A percentile compares a stretch with the other conserved stretches of the same genome.
phyloP scores from a whole-genome alignment of 1,140 invertebrate species.

The Propsilocerus akamusi region DNA sequence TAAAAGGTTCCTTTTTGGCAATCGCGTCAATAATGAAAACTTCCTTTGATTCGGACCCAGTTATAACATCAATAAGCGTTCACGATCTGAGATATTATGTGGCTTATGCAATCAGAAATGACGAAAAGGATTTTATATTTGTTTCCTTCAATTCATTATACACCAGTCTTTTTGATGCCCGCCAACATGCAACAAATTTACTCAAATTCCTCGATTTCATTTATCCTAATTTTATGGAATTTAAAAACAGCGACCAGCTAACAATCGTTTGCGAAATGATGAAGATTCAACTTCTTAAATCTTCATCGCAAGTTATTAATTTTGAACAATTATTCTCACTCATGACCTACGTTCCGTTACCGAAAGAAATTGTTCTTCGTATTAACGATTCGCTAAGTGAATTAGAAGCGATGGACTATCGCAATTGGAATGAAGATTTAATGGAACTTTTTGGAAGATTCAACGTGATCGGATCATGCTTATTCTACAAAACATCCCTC shows the following conservation, averaged over 20 bases:
- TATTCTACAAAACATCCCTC: constrained; percentile 52
- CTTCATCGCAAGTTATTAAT: background rate
- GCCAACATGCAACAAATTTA: background rate
- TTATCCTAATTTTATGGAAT: background rate
- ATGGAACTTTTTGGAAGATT: constrained; percentile 57
- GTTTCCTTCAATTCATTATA: background rate
- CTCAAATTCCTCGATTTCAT: background rate
- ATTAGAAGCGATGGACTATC: constrained; percentile 63
- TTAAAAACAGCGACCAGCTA: background rate
- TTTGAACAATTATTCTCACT: background rate
- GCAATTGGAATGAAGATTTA: constrained; percentile 63
- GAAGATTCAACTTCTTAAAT: background rate
- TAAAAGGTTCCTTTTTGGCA: background rate
- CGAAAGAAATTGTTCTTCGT: constrained; percentile 52
- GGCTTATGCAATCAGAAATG: background rate
- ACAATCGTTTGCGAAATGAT: background rate
- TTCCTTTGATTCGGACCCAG: background rate
- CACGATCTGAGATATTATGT: background rate
- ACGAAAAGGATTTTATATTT: background rate
- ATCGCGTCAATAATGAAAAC: background rate
- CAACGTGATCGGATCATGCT: constrained; percentile 50
- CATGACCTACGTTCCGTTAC: constrained; percentile 30
- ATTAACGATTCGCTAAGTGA: constrained; percentile 61
- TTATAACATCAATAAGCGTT: background rate
- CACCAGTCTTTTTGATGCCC: background rate